phyloP scores from a whole-genome alignment of 2,888 invertebrate species.

The Pasiphila rectangulata region DNA sequence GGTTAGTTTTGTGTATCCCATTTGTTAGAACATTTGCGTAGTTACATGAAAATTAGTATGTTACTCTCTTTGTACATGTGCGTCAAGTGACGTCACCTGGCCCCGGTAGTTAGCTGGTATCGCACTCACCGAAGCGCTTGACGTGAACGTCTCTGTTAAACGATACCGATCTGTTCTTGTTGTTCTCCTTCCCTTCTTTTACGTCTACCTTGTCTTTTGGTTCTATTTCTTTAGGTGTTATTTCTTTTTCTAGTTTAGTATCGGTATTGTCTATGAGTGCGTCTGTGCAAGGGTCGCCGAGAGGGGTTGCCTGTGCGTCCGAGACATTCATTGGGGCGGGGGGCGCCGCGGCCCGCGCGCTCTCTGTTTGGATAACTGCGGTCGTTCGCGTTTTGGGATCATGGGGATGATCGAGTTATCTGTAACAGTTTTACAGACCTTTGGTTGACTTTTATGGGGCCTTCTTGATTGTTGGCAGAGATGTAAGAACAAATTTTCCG shows the following conservation, averaged over 20 bases:
- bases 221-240: constrained; percentile 50
- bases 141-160: constrained; percentile 95
- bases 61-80: constrained; percentile 27
- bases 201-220: constrained; percentile 32
- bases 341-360: constrained; percentile 65
- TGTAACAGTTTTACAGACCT: constrained; percentile 49
- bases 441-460: neutral
- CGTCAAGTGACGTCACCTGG: constrained; percentile 2
- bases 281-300: constrained; percentile 50
- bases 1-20: constrained; percentile 15
- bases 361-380: neutral
- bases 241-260: neutral
- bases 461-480: neutral
- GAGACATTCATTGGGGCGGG: constrained; percentile 72
- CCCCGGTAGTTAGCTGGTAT: neutral
- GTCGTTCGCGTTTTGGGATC: constrained; percentile 52
- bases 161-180: constrained; percentile 85
- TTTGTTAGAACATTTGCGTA: constrained; percentile 10
- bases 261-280: neutral
- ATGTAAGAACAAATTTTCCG: too few species aligned
- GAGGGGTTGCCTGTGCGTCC: constrained; percentile 55
- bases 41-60: constrained; percentile 31
- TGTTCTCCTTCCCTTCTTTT: constrained; percentile 69
- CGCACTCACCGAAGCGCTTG: constrained; percentile 91
- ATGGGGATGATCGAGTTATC: constrained; percentile 63